Evolutionary conservation across 2,888 invertebrate species (phyloP).

Genomic region (Ichneumoninae sp.): DNA sequence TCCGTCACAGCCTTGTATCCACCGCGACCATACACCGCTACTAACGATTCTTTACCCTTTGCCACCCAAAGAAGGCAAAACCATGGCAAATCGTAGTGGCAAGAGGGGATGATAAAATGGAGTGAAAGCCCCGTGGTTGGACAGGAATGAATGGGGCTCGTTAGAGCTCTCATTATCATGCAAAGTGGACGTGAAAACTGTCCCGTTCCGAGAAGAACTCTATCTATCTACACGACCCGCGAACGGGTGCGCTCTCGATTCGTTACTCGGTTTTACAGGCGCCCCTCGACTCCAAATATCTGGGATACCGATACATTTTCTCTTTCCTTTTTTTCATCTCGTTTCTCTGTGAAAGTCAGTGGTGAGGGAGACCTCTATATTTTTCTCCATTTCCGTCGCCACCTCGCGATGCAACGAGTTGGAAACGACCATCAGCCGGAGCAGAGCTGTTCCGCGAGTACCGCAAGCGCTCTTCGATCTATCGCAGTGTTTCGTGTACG

Average conservation of each 20-base stretch:
- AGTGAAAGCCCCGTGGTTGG: conserved; percentile 57
- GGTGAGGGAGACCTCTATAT: conserved; percentile 10
- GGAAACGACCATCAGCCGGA: background rate
- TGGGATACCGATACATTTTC: conserved; percentile 57
- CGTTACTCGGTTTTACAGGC: conserved; percentile 39
- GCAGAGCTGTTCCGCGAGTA: background rate
- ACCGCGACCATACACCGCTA: conserved; percentile 11
- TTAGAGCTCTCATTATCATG: conserved; percentile 77
- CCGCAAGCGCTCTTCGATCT: background rate
- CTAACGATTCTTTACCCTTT: conserved; percentile 55
- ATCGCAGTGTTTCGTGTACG: background rate
- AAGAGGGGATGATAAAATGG: conserved; percentile 60
- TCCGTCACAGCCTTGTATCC: conserved; percentile 47
- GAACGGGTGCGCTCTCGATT: conserved; percentile 53
- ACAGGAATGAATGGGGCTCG: conserved; percentile 75
- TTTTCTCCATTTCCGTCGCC: conserved; percentile 13
- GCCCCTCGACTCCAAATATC: conserved; percentile 26
- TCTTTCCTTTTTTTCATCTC: conserved; percentile 11
- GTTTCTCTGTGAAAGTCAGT: background rate
- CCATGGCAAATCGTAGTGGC: conserved; percentile 40
- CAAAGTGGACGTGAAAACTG: conserved; percentile 75
- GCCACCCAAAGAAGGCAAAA: conserved; percentile 59
- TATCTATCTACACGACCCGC: conserved; percentile 35
- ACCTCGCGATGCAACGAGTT: conserved; percentile 3
- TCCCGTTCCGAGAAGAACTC: conserved; percentile 58